phyloP scores from a whole-genome alignment of 1,140 invertebrate species.

The Bombus superbus region DNA sequence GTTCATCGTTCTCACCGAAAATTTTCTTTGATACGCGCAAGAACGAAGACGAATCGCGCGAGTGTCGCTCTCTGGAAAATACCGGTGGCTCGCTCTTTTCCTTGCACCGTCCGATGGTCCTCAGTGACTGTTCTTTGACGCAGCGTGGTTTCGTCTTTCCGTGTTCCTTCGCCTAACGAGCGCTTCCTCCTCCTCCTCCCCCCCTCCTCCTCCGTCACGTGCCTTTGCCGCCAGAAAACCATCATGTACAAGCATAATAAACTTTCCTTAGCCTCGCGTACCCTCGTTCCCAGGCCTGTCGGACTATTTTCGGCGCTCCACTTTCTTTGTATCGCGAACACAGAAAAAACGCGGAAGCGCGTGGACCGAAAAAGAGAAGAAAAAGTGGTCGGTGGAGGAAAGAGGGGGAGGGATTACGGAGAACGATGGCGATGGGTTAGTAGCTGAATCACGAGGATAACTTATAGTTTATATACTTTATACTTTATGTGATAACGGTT shows the following conservation, averaged over 20 bases:
- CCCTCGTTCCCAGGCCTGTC: conserved; percentile 14
- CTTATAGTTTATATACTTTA: too few species aligned
- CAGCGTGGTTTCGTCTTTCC: not conserved
- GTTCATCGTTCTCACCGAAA: too few species aligned
- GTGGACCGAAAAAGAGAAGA: not conserved
- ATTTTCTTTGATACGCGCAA: not conserved
- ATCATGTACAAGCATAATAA: conserved; percentile 36
- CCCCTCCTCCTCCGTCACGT: not conserved
- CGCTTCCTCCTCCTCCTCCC: not conserved
- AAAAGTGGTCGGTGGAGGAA: not conserved
- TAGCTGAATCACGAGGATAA: not conserved
- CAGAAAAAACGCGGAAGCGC: not conserved
- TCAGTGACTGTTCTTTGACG: conserved; percentile 9
- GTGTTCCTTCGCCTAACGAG: conserved; percentile 33
- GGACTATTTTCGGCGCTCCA: conserved; percentile 44
- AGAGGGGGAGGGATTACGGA: too few species aligned
- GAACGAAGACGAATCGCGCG: too few species aligned
- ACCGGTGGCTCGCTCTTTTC: not conserved
- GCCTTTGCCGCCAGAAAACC: conserved; percentile 18
- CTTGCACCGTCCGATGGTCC: not conserved
- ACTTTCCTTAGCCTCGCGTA: conserved; percentile 41
- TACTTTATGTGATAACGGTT: too few species aligned
- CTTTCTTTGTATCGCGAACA: conserved; percentile 39
- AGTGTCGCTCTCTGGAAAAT: not conserved
- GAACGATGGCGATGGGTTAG: not conserved